Evolutionary conservation across 2,888 invertebrate species (phyloP).

Genomic region (Drosophila recens): DNA sequence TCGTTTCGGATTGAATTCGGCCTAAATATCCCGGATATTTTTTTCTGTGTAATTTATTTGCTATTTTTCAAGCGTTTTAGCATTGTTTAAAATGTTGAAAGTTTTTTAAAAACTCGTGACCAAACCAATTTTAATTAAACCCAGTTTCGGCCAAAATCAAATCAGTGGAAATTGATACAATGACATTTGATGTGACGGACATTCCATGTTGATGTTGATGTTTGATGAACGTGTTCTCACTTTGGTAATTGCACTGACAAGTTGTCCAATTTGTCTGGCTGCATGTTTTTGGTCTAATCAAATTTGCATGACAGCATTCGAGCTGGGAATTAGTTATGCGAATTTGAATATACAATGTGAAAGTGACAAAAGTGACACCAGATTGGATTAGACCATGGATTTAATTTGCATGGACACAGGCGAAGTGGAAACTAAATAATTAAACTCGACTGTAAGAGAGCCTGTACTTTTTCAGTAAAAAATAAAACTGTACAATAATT

Average conservation of each 20-base stretch:
- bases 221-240: conserved; percentile 14
- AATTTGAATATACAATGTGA: conserved; percentile 28
- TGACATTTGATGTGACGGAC: conserved; percentile 14
- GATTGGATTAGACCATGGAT: conserved; percentile 20
- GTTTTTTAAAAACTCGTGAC: background rate
- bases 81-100: background rate
- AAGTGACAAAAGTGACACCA: conserved; percentile 23
- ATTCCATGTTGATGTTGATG: no score
- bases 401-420: conserved; percentile 20
- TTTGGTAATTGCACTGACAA: conserved; percentile 52
- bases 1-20: no score
- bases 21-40: no score
- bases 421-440: background rate
- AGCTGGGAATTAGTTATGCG: conserved; percentile 55
- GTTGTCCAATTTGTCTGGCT: conserved; percentile 63
- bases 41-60: no score
- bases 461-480: background rate
- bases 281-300: conserved; percentile 52
- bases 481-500: no score
- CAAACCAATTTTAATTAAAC: conserved; percentile 36
- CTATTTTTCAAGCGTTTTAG: background rate
- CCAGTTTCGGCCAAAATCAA: conserved; percentile 32
- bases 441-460: background rate
- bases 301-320: conserved; percentile 56
- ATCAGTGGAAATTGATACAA: conserved; percentile 32